Percentiles rank a stretch among this genome's conserved stretches.
Conservation (phyloP, 2,797 vertebrate species). For the Eremophila alpestris region DNA sequence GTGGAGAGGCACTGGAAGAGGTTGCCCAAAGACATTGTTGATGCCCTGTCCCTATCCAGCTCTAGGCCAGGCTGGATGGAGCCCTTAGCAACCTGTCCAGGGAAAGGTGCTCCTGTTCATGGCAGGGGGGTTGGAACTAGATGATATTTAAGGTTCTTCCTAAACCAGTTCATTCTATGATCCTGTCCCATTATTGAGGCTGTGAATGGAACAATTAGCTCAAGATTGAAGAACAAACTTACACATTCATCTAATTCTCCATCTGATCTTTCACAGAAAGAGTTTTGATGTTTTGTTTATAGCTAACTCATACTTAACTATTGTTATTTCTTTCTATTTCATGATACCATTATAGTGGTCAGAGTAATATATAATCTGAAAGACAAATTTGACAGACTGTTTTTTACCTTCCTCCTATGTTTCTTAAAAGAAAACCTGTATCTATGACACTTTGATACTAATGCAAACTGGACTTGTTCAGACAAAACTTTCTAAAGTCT, state of each 20-base stretch:
- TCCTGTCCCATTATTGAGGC: accelerated
- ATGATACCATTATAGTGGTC: neutral
- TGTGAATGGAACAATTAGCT: neutral
- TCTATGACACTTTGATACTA: neutral
- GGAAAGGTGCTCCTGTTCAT: neutral
- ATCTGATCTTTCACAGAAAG: neutral
- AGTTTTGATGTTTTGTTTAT: neutral
- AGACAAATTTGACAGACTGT: neutral
- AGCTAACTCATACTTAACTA: neutral
- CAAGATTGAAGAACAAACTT: neutral
- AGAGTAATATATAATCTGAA: neutral
- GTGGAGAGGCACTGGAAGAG: neutral
- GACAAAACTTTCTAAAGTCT: neutral
- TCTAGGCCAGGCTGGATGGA: neutral
- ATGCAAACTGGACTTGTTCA: neutral
- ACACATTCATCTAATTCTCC: neutral
- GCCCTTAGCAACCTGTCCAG: neutral
- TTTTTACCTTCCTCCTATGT: neutral
- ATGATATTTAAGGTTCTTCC: neutral
- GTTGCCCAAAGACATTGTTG: neutral
- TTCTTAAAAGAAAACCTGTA: neutral
- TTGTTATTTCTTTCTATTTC: neutral
- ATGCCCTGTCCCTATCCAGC: too few relatives aligned
- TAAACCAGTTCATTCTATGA: neutral
- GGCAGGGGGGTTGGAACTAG: neutral